Base-by-base conservation (phyloP, 2,888 invertebrate species). In the Heliconius charithonia region DNA sequence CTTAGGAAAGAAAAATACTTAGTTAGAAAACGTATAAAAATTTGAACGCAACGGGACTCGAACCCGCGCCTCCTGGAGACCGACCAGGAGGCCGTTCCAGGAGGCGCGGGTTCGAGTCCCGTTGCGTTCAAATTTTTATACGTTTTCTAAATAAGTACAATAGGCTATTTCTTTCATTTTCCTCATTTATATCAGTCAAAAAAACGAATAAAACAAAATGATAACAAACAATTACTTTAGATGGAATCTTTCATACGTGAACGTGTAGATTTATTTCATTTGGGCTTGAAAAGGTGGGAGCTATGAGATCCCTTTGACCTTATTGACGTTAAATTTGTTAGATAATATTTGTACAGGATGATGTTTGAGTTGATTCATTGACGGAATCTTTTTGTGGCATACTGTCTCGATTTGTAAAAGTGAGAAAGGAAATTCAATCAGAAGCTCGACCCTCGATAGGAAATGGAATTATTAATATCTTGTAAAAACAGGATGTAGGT, bases 261-360 rank as follows among this genome's bases (percentile, higher is more conserved):
- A 69, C 32, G 22, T 56, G 56, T 71, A 13, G 13, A n/a, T 32
- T 56, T 56, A 56, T 72, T 37, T 16, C 12, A 37, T 32, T 32
- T 37, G 59, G 32, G 32, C 7, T 16, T 59, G 9, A 72, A 75
- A 73, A 79, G 25, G 25, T 37, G 66, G 12, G 19, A 32, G 66
- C 41, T 59, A 73, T 25, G 41, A 51, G 45, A 62, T 51, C 62
- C 25, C 25, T 63, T 74, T 25, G 71, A 74, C 56, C 70, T 72
- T 72, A 72, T 72, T 65, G 45, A 71, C 59, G 65, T 71, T 41
- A 76, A 77, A 73, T 78, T 78, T 72, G 75, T 76, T 51, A 27
- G 45, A 45, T 79, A 75, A 79, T 76, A 78, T 79, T 81, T 79
- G 63, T 59, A 75, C 45, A 76, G 79, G 75, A 74, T 74, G 74